Conservation (phyloP, 2,888 invertebrate species). For the Troglohyphantes excavatus region DNA sequence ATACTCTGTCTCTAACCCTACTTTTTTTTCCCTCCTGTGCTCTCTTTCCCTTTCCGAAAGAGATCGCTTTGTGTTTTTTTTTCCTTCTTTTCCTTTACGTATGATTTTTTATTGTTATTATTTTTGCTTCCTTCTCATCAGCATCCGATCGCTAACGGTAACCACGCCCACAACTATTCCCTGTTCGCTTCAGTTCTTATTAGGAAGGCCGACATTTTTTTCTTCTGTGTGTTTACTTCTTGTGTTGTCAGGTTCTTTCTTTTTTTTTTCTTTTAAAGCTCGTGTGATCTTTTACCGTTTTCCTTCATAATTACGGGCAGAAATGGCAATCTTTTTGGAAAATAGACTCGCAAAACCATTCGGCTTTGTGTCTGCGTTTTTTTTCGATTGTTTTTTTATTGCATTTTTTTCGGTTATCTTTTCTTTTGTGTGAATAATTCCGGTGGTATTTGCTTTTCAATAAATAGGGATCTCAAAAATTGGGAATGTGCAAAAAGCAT, state of each 20-base stretch:
- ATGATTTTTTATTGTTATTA: conserved; percentile 77
- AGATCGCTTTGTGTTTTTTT: conserved; percentile 4
- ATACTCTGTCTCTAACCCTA: conserved; percentile 62
- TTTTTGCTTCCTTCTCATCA: conserved; percentile 73
- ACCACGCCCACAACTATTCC: conserved; percentile 75
- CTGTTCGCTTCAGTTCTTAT: conserved; percentile 76
- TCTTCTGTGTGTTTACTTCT: neutral
- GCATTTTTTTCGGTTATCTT: neutral
- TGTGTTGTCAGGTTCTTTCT: conserved; percentile 19
- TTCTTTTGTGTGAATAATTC: conserved; percentile 57
- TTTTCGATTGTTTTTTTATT: neutral
- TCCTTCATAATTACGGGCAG: conserved; percentile 74
- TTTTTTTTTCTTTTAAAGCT: conserved; percentile 19
- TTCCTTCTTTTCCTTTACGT: conserved; percentile 35
- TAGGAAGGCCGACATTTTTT: conserved; percentile 57
- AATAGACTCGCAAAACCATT: conserved; percentile 72
- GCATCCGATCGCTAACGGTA: conserved; percentile 74
- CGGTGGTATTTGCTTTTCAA: conserved; percentile 52
- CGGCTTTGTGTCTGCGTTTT: conserved; percentile 40
- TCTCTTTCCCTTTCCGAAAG: neutral
- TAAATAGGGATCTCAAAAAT: conserved; percentile 30
- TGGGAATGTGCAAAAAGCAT: conserved; percentile 22
- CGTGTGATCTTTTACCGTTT: conserved; percentile 51
- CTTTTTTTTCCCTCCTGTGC: conserved; percentile 19
- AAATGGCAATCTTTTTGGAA: conserved; percentile 68